phyloP scores from a whole-genome alignment of 2,797 vertebrate species.

The Sebastes miniatus region DNA sequence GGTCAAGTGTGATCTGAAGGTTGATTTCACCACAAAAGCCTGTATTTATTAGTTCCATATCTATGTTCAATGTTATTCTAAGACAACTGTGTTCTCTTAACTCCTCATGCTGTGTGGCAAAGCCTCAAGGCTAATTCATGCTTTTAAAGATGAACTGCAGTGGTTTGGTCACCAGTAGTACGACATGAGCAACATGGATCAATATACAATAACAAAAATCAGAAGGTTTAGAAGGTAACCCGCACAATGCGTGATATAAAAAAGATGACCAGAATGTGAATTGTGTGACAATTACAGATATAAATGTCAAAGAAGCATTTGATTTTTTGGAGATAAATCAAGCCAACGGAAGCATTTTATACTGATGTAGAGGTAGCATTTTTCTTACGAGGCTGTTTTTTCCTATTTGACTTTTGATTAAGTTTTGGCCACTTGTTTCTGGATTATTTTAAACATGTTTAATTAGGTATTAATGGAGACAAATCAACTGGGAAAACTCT shows the following conservation, averaged over 20 bases:
- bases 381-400: neutral
- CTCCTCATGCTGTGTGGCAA: neutral
- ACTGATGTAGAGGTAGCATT: neutral
- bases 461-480: neutral
- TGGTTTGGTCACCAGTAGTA: neutral
- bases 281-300: neutral
- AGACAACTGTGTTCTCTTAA: neutral
- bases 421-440: neutral
- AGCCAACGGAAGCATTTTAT: neutral
- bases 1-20: neutral
- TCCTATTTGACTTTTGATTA: neutral
- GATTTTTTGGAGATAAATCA: neutral
- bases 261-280: neutral
- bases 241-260: neutral
- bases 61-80: neutral
- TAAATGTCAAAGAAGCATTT: neutral
- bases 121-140: neutral
- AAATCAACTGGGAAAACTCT: neutral
- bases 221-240: no score
- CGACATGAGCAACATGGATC: neutral
- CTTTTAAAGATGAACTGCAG: slow-evolving; percentile 16
- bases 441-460: neutral
- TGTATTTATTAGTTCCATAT: slow-evolving; percentile 3
- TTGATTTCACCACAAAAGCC: slow-evolving; percentile 17
- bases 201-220: neutral